phyloP scores from a whole-genome alignment of 2,113 vertebrate genomes.

The Miniopterus natalensis region DNA sequence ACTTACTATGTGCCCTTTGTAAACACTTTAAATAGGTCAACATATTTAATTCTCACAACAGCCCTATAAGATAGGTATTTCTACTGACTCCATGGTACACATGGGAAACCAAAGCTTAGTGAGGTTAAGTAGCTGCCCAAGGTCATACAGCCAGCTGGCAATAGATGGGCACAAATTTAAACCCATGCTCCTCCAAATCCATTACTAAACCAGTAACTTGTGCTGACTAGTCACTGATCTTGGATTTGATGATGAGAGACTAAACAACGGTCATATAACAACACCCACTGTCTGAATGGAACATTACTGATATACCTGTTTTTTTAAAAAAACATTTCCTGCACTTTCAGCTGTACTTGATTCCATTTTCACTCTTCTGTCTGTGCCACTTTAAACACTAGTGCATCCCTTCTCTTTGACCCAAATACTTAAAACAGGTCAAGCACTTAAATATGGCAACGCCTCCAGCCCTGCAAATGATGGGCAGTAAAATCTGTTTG shows the following conservation, averaged over 20 bases:
- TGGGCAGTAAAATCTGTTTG: slow-evolving; percentile 62
- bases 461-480: slow-evolving; percentile 76
- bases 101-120: background rate
- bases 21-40: background rate
- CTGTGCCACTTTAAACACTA: slow-evolving; percentile 68
- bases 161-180: slow-evolving; percentile 14
- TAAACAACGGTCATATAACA: background rate
- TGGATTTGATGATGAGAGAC: background rate
- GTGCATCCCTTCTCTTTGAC: slow-evolving; percentile 76
- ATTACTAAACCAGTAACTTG: background rate
- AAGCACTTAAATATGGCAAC: slow-evolving; percentile 78
- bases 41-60: background rate
- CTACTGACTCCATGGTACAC: background rate
- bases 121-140: background rate
- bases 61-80: background rate
- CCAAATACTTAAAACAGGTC: slow-evolving; percentile 82
- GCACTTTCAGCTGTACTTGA: background rate
- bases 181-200: background rate
- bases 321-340: background rate
- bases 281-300: background rate
- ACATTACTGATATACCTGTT: background rate
- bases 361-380: slow-evolving; percentile 46
- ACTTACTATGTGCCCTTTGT: background rate
- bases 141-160: background rate
- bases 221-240: background rate